Evolutionary conservation across 1,140 invertebrate species (phyloP), one percentile per base, ranked within the genome.

Genomic region (Panagrolaimus sp.): DNA sequence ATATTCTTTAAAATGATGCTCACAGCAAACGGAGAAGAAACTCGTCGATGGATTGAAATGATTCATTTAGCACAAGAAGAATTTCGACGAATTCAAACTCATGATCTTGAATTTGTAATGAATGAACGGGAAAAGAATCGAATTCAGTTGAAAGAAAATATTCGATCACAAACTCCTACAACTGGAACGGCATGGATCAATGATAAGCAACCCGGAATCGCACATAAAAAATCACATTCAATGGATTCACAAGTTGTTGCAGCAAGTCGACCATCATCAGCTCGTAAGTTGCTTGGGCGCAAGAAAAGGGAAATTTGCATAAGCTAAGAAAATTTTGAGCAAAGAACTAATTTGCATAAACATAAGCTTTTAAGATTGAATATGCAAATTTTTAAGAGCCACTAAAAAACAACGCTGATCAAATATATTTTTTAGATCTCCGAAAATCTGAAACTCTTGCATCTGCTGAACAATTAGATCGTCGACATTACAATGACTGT

Each of bases 241-340:
- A 82, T 81, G 79, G 79, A 81, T 63, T 81, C 79, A 1, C 79
- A 81, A 46, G 72, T 74, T 8, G 51, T 80, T 14, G 78, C 77
- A 5, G 67, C 63, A 1, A 42, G 23, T 38, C 67, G 67, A 14
- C 67, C 67, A n/a, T 16, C 25, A 45, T 71, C 69, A 38, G 57
- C 70, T 5, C 70, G 68, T 70, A 70, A 53, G 68, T 51, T 51
- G 16, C 42, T 43, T 38, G 31, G 31, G 31, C n/a, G n/a, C n/a
- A n/a, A n/a, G n/a, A n/a, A 38, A 4, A 38, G 31, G 7, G 2
- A 38, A 38, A 38, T 38, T 38, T 38, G 31, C 31, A 38, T 38
- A 38, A 38, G 31, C 2, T 4, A 38, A 38, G 31, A 38, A 38
- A 38, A 38, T 38, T 38, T 38, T n/a, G n/a, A n/a, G 31, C 31